Percentiles rank a stretch among this genome's conserved stretches.
These are phyloP conservation scores for Macrophya annulata DNA, from an alignment of 2,888 invertebrate species.

Conservation along the genomic window DNA sequence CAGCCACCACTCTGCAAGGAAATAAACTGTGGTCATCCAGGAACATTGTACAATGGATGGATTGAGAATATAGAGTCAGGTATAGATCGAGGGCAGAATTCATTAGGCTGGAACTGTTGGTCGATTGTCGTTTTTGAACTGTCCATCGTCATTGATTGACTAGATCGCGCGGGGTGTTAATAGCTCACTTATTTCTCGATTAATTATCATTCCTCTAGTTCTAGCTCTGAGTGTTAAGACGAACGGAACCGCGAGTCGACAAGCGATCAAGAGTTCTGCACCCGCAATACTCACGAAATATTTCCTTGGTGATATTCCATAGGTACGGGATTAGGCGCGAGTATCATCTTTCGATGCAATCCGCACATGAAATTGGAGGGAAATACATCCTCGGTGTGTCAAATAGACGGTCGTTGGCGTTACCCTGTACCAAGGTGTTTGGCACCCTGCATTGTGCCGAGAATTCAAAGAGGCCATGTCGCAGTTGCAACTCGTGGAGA, in stretches of 20 bases:
- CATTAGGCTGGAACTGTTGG: conserved; percentile 23
- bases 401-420: conserved; percentile 97
- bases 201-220: neutral
- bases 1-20: conserved; percentile 95
- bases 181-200: neutral
- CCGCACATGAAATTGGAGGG: conserved; percentile 96
- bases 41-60: conserved; percentile 97
- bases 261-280: conserved; percentile 49
- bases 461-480: conserved; percentile 90
- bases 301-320: conserved; percentile 51
- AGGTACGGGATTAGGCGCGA: conserved; percentile 95
- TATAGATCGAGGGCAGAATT: conserved; percentile 57
- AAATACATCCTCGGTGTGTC: conserved; percentile 94
- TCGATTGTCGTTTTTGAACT: conserved; percentile 42
- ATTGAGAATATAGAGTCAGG: conserved; percentile 91
- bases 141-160: neutral
- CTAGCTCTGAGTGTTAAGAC: neutral
- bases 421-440: conserved; percentile 95
- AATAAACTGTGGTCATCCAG: conserved; percentile 98
- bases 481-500: conserved; percentile 82
- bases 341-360: conserved; percentile 95
- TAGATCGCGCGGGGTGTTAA: neutral
- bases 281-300: conserved; percentile 21
- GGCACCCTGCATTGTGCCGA: conserved; percentile 97
- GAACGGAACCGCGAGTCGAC: conserved; percentile 16